These are phyloP conservation scores for Sandelia bainsii DNA, from an alignment of 2,797 vertebrate species.

Conservation along the genomic window DNA sequence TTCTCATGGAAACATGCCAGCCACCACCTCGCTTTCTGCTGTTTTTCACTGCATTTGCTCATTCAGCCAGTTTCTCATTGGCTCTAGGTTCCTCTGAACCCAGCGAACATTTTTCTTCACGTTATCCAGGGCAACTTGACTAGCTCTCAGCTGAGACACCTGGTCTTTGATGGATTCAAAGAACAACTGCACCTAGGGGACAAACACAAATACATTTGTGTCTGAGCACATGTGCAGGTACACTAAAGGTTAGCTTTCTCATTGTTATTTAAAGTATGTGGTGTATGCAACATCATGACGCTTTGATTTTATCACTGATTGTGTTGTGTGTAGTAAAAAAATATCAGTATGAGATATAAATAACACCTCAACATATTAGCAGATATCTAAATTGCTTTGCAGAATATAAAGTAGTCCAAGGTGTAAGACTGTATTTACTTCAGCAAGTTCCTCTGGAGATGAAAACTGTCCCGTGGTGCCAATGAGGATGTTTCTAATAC, in stretches of 20 bases:
- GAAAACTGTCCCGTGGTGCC: slow-evolving; percentile 84
- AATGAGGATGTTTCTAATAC: slow-evolving; percentile 79
- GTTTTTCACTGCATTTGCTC: slow-evolving; percentile 52
- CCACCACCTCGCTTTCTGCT: not conserved
- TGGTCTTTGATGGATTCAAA: slow-evolving; percentile 85
- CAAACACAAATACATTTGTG: slow-evolving; percentile 24
- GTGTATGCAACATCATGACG: not conserved
- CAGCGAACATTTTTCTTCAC: slow-evolving; percentile 84
- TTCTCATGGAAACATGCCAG: not conserved
- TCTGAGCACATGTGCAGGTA: not conserved
- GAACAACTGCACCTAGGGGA: slow-evolving; percentile 82
- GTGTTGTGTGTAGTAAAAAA: not conserved
- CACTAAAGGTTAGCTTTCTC: too few relatives aligned
- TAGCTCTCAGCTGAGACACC: slow-evolving; percentile 79
- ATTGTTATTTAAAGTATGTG: too few relatives aligned
- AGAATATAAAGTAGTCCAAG: not conserved
- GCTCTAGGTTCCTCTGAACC: slow-evolving; percentile 82
- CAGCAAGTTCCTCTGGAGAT: slow-evolving; percentile 80
- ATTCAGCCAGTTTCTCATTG: slow-evolving; percentile 79
- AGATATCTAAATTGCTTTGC: not conserved
- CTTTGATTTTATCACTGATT: not conserved
- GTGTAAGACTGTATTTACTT: slow-evolving; percentile 66
- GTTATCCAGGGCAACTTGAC: slow-evolving; percentile 81
- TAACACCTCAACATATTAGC: not conserved
- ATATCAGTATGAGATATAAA: not conserved